Evolutionary conservation across 92 coral and sea anemone species (phyloP).

Genomic region (Zoanthus solanderi): DNA sequence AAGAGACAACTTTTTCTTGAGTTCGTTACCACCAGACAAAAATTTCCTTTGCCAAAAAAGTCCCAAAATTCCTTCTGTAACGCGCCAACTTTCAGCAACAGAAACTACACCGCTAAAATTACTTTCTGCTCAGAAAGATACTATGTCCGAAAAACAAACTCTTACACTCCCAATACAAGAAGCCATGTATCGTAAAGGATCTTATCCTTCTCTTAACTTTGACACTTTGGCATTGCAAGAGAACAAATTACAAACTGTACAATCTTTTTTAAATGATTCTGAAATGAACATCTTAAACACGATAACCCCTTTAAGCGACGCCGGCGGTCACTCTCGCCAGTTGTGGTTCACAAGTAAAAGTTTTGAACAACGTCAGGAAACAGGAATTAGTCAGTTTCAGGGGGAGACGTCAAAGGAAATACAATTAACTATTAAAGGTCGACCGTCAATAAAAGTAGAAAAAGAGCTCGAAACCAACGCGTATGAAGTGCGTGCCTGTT

Average conservation of each 20-base stretch:
- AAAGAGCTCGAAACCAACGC: not conserved
- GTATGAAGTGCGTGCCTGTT: not conserved
- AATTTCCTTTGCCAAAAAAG: not conserved
- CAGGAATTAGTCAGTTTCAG: not conserved
- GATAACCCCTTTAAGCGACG: not conserved
- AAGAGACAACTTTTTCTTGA: not conserved
- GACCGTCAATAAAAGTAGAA: not conserved
- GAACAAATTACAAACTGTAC: not conserved
- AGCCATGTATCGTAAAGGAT: not conserved
- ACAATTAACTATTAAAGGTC: not conserved
- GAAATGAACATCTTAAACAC: too few species aligned
- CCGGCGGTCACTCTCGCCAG: not conserved
- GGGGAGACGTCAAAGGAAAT: not conserved
- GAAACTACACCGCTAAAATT: not conserved
- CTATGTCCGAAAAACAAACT: not conserved
- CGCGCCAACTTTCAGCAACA: not conserved
- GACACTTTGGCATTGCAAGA: not conserved
- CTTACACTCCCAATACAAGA: not conserved
- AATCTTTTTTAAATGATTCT: not conserved
- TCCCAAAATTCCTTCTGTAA: not conserved
- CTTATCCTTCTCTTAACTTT: not conserved
- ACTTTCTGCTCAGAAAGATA: not conserved
- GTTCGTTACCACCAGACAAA: not conserved
- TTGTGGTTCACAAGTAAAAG: not conserved
- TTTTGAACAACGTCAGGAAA: not conserved